Conservation (phyloP, 2,888 invertebrate species). For the Ectropis crepuscularia region DNA sequence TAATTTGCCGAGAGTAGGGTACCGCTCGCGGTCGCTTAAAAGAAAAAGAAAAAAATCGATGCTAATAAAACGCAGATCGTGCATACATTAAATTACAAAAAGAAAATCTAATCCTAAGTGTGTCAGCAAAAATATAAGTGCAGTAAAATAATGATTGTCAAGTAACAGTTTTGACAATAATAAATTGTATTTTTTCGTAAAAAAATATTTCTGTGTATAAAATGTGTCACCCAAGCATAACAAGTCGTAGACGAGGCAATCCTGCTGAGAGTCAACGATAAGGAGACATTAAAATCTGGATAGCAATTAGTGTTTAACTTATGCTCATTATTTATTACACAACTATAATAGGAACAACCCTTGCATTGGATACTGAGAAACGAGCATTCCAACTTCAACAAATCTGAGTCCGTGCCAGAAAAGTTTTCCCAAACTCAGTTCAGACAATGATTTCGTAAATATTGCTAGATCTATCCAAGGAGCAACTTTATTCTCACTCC, state of each 20-base stretch:
- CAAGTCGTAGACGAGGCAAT: constrained; percentile 64
- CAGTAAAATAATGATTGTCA: constrained; percentile 81
- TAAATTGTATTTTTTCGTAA: constrained; percentile 77
- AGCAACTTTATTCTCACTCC: too few species aligned
- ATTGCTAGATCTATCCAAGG: too few species aligned
- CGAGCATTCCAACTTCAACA: constrained; percentile 10
- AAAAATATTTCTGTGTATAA: constrained; percentile 84
- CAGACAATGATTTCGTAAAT: not conserved
- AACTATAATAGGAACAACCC: constrained; percentile 34
- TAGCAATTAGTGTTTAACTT: constrained; percentile 26
- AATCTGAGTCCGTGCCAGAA: constrained; percentile 10
- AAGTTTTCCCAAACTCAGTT: constrained; percentile 11
- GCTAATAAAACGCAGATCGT: constrained; percentile 83
- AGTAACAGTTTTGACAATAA: constrained; percentile 81
- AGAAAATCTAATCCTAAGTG: constrained; percentile 76
- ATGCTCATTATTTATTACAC: constrained; percentile 30
- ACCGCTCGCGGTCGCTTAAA: constrained; percentile 54
- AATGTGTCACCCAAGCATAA: constrained; percentile 81
- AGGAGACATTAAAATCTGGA: constrained; percentile 25
- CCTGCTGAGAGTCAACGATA: constrained; percentile 52
- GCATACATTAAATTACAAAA: constrained; percentile 81
- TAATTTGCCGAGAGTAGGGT: constrained; percentile 54
- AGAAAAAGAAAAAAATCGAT: constrained; percentile 65
- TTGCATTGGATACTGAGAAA: constrained; percentile 25
- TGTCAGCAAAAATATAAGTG: constrained; percentile 84